Conservation (phyloP, 2,797 vertebrate species). For the Mus caroli region DNA sequence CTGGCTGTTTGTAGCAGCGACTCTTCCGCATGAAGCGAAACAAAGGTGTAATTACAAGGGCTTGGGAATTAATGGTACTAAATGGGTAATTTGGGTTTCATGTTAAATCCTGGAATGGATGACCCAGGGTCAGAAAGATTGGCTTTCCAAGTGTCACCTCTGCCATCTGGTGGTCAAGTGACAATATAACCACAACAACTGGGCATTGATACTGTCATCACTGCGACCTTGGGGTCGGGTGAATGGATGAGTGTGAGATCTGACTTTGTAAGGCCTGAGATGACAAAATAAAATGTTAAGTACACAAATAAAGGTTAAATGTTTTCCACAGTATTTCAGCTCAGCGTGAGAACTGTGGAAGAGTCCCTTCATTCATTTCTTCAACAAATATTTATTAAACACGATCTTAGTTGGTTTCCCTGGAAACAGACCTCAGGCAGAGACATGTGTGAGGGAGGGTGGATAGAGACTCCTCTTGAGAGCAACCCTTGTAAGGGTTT, state of each 20-base stretch:
- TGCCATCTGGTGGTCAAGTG: constrained; percentile 76
- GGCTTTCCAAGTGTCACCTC: constrained; percentile 66
- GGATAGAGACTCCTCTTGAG: neutral
- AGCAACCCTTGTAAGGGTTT: neutral
- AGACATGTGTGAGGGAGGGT: neutral
- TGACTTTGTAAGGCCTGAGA: constrained; percentile 55
- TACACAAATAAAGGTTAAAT: constrained; percentile 63
- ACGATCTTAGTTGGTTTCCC: constrained; percentile 32
- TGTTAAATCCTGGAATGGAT: constrained; percentile 49
- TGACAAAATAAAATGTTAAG: constrained; percentile 69
- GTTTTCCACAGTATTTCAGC: constrained; percentile 46
- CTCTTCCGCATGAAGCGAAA: constrained; percentile 57
- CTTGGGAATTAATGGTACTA: constrained; percentile 69
- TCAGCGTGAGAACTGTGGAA: constrained; percentile 26
- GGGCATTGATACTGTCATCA: constrained; percentile 65
- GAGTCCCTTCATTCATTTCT: constrained; percentile 38
- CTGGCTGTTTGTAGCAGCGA: neutral
- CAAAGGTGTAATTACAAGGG: constrained; percentile 66
- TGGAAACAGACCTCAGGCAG: constrained; percentile 65
- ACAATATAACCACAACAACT: constrained; percentile 53
- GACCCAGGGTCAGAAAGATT: constrained; percentile 57
- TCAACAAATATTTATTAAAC: constrained; percentile 70
- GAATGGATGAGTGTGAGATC: constrained; percentile 32
- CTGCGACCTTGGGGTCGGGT: neutral
- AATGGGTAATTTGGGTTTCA: constrained; percentile 74